A percentile compares a stretch with the other conserved stretches of the same genome.
phyloP scores from a whole-genome alignment of 2,797 vertebrate genomes.

The Tokudaia muenninki region DNA sequence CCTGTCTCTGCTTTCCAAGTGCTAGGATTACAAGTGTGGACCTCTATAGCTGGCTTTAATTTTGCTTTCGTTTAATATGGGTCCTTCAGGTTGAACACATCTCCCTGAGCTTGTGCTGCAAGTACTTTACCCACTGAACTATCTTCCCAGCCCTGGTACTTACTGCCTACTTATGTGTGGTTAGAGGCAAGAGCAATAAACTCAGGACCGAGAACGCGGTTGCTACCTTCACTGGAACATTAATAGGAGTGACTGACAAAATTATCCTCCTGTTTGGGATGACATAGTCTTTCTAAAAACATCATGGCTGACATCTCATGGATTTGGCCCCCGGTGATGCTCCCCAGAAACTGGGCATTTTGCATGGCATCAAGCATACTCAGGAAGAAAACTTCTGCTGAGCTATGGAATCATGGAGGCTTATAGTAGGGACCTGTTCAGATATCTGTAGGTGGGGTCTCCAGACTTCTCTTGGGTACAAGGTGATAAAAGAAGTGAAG shows the following conservation, averaged over 20 bases:
- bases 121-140: background rate
- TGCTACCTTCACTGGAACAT: background rate
- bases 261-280: conserved; percentile 61
- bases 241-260: conserved; percentile 8
- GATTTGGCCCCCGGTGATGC: background rate
- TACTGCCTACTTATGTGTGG: background rate
- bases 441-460: background rate
- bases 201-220: background rate
- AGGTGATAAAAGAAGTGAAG: background rate
- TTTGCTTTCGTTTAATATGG: background rate
- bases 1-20: background rate
- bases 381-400: background rate
- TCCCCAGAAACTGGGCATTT: background rate
- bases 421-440: background rate
- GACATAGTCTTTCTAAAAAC: conserved; percentile 57
- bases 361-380: background rate
- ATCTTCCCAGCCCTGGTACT: background rate
- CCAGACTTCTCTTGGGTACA: background rate
- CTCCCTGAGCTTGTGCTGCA: background rate
- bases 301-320: background rate
- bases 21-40: background rate
- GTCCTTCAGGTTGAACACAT: background rate
- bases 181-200: background rate
- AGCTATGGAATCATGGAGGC: accelerated
- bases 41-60: background rate